A percentile compares a stretch with the other conserved stretches of the same genome.
These are phyloP conservation scores for Excalfactoria chinensis DNA, from an alignment of 2,113 vertebrate genomes.

Conservation along the genomic window DNA sequence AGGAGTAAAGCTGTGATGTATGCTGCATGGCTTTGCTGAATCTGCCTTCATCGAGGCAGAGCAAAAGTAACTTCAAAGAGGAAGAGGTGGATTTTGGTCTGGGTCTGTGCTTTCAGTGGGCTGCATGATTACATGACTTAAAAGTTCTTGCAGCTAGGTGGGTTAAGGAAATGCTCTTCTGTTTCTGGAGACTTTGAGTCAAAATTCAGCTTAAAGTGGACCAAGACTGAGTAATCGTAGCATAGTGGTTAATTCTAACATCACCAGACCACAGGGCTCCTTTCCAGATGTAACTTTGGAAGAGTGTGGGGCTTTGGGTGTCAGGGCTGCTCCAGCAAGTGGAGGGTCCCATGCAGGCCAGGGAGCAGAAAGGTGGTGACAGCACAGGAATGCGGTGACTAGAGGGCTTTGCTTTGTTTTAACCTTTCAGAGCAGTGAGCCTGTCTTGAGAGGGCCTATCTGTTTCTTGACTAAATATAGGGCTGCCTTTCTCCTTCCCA, in stretches of 20 bases:
- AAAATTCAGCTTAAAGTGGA: neutral
- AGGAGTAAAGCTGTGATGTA: neutral
- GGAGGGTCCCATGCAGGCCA: neutral
- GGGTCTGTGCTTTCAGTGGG: neutral
- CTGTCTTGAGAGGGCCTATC: constrained; percentile 10
- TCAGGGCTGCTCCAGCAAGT: accelerated
- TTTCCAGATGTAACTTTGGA: neutral
- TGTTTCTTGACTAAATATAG: constrained; percentile 4
- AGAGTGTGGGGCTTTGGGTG: too few relatives aligned
- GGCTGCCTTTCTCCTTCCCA: neutral
- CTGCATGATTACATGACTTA: neutral
- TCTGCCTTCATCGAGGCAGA: neutral
- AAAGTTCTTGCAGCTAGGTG: neutral
- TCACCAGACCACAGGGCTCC: neutral
- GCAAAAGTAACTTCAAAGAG: neutral
- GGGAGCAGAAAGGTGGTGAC: neutral
- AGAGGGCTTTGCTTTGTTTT: neutral
- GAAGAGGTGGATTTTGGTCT: neutral
- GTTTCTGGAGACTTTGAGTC: neutral
- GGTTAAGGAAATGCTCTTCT: neutral
- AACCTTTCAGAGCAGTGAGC: neutral
- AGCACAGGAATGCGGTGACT: neutral
- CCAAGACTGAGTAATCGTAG: neutral
- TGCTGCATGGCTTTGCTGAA: neutral
- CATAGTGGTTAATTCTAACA: neutral